Conservation (phyloP, 2,113 vertebrate genomes). For the Tor tambroides region DNA sequence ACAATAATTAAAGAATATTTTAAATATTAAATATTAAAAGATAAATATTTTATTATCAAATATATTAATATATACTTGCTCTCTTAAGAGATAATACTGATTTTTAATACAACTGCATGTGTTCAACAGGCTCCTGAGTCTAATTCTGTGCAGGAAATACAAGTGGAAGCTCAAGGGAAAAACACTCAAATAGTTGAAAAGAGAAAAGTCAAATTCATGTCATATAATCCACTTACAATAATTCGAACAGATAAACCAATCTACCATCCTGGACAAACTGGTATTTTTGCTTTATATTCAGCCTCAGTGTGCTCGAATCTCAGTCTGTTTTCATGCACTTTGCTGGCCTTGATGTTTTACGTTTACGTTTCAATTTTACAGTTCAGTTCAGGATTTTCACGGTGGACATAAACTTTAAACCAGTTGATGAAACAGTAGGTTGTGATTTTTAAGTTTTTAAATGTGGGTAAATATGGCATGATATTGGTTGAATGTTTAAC, state of each 20-base stretch:
- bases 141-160: conserved; percentile 49
- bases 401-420: not conserved
- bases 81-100: not conserved
- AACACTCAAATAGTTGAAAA: conserved; percentile 62
- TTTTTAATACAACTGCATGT: not conserved
- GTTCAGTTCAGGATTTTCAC: conserved; percentile 27
- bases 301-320: not conserved
- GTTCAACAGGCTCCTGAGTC: conserved; percentile 63
- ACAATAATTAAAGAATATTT: not conserved
- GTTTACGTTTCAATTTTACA: not conserved
- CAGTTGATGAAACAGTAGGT: not conserved
- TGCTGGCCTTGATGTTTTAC: not conserved
- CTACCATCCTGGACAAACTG: conserved; percentile 74
- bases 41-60: too few species aligned
- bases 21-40: too few species aligned
- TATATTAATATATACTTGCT: not conserved
- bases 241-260: conserved; percentile 73
- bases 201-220: conserved; percentile 65
- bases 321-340: not conserved
- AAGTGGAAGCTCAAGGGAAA: conserved; percentile 65
- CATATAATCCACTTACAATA: conserved; percentile 55
- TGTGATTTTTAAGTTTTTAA: not conserved
- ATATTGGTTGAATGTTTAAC: not conserved
- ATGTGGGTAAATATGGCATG: not conserved
- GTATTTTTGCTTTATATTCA: conserved; percentile 27